Conservation (phyloP, 1,140 invertebrate genomes). For the Mylabris phalerata region DNA sequence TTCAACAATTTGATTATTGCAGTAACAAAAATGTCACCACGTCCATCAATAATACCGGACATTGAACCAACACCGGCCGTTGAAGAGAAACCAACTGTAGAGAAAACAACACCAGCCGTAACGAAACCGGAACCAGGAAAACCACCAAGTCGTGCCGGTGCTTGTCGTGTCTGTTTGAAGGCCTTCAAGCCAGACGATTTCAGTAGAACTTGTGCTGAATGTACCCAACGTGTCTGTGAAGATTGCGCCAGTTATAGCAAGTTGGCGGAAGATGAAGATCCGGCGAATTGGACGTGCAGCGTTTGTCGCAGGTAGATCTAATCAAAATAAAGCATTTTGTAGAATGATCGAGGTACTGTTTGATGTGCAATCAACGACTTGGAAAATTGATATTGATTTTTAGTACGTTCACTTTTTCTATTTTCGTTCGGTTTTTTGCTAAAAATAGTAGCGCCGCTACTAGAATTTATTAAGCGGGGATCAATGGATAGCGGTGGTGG, state of each 20-base stretch:
- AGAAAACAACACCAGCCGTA: conserved; percentile 40
- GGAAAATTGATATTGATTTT: too few relatives aligned
- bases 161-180: conserved; percentile 80
- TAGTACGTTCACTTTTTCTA: too few relatives aligned
- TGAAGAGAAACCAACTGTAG: conserved; percentile 32
- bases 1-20: conserved; percentile 22
- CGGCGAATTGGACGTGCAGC: conserved; percentile 38
- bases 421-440: too few relatives aligned
- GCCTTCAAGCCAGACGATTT: conserved; percentile 79
- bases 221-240: conserved; percentile 82
- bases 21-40: conserved; percentile 61
- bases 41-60: conserved; percentile 50
- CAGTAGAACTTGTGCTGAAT: conserved; percentile 76
- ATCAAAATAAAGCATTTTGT: too few relatives aligned
- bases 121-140: conserved; percentile 58
- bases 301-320: conserved; percentile 35
- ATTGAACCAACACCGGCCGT: conserved; percentile 31
- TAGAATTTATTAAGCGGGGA: too few relatives aligned
- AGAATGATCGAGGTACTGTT: too few relatives aligned
- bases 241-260: conserved; percentile 87
- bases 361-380: too few relatives aligned
- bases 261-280: conserved; percentile 69
- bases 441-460: too few relatives aligned
- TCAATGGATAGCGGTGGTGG: too few relatives aligned
- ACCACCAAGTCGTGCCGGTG: conserved; percentile 62